Conservation (phyloP, 1,140 invertebrate species). For the Brachionus rotundiformis region DNA sequence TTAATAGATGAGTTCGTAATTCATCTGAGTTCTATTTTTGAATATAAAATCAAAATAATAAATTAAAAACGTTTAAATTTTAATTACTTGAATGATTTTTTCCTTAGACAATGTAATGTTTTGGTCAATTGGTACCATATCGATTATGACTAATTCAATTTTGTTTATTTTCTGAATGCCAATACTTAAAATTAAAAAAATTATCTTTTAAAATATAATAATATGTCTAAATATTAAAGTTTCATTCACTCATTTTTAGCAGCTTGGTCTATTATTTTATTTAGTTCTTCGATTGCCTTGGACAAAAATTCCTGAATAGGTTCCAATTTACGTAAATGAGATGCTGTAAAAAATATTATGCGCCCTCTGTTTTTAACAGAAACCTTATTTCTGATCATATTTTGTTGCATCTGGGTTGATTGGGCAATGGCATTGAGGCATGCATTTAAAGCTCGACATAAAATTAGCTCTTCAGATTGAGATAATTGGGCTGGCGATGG, state of each 20-base stretch:
- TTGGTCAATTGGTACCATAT: constrained; percentile 77
- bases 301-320: constrained; percentile 44
- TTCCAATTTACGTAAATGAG: constrained; percentile 15
- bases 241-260: constrained; percentile 39
- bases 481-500: background rate
- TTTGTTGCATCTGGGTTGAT: constrained; percentile 18
- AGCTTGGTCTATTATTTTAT: constrained; percentile 11
- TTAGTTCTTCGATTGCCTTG: constrained; percentile 24
- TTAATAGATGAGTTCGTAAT: constrained; percentile 72
- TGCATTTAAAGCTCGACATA: constrained; percentile 30
- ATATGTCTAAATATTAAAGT: too few species aligned
- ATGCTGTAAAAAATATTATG: constrained; percentile 36
- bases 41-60: too few species aligned
- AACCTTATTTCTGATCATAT: constrained; percentile 2
- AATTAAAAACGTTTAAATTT: too few species aligned
- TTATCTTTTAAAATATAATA: too few species aligned
- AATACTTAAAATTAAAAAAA: background rate
- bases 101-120: constrained; percentile 73
- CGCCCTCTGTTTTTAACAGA: constrained; percentile 28
- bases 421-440: constrained; percentile 26
- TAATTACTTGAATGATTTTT: constrained; percentile 57
- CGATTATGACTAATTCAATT: constrained; percentile 83
- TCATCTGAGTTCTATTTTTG: constrained; percentile 71
- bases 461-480: constrained; percentile 24
- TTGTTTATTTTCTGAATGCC: constrained; percentile 70